phyloP scores from a whole-genome alignment of 2,113 vertebrate genomes.

The Cyanoramphus novaezelandiae region DNA sequence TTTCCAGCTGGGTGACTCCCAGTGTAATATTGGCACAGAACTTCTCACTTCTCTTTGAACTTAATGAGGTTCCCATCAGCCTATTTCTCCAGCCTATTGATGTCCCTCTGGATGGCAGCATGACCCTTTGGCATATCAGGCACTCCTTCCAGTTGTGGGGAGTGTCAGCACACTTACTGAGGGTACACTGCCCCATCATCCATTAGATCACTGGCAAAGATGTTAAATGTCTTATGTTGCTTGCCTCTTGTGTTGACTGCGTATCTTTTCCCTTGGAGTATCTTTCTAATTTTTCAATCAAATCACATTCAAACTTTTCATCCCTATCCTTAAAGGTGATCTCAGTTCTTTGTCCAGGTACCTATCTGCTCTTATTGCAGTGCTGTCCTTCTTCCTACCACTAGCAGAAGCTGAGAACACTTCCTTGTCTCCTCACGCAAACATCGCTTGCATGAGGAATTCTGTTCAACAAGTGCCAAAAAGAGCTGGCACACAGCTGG shows the following conservation, averaged over 20 bases:
- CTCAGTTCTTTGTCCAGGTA: background rate
- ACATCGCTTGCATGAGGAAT: constrained; percentile 7
- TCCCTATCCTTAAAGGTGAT: background rate
- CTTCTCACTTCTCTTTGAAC: background rate
- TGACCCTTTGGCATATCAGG: background rate
- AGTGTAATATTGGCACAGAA: background rate
- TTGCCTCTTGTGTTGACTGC: background rate
- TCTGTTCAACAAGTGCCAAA: constrained; percentile 19
- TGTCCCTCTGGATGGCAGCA: background rate
- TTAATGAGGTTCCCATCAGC: background rate
- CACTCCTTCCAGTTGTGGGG: background rate
- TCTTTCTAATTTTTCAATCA: background rate
- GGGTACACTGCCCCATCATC: background rate
- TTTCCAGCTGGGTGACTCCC: background rate
- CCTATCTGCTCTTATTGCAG: background rate
- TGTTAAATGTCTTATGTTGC: background rate
- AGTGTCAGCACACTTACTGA: background rate
- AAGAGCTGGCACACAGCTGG: constrained; percentile 38
- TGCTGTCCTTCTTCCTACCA: background rate
- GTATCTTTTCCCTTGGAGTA: background rate
- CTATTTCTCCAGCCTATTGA: background rate
- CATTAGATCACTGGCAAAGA: background rate
- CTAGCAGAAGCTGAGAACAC: background rate
- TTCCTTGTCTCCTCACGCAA: background rate
- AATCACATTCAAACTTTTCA: background rate